Evolutionary conservation across 2,888 invertebrate species (phyloP).

Genomic region (Chydorus sphaericus): DNA sequence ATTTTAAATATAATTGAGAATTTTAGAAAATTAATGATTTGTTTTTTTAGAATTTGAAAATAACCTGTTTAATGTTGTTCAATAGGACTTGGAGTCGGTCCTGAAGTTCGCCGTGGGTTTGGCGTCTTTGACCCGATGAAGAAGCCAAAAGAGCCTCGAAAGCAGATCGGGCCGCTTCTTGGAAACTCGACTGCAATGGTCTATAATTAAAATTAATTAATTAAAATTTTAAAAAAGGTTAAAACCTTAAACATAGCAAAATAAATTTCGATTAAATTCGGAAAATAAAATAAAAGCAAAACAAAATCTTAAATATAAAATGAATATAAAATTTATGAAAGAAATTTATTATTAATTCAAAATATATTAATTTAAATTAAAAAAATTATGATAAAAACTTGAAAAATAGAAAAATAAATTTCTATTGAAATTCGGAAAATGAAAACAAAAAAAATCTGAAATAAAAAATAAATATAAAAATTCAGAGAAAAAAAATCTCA

Average conservation of each 20-base stretch:
- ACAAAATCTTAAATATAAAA: not conserved
- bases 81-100: conserved; percentile 61
- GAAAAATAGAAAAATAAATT: too few species aligned
- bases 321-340: too few species aligned
- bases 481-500: too few species aligned
- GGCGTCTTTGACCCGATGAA: conserved; percentile 45
- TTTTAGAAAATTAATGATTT: not conserved
- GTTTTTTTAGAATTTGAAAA: too few species aligned
- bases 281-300: too few species aligned
- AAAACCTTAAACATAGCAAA: not conserved
- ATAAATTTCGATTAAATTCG: not conserved
- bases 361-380: too few species aligned
- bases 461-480: too few species aligned
- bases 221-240: not conserved
- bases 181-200: conserved; percentile 27
- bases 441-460: too few species aligned
- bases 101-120: conserved; percentile 64
- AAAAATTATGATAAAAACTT: too few species aligned
- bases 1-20: too few species aligned
- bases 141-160: conserved; percentile 59
- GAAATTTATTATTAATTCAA: too few species aligned
- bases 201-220: conserved; percentile 18
- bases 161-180: conserved; percentile 50
- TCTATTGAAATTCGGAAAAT: too few species aligned
- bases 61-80: conserved; percentile 27